These are phyloP conservation scores for Dorcus hopei DNA, from an alignment of 2,888 invertebrate genomes.

Conservation along the genomic window DNA sequence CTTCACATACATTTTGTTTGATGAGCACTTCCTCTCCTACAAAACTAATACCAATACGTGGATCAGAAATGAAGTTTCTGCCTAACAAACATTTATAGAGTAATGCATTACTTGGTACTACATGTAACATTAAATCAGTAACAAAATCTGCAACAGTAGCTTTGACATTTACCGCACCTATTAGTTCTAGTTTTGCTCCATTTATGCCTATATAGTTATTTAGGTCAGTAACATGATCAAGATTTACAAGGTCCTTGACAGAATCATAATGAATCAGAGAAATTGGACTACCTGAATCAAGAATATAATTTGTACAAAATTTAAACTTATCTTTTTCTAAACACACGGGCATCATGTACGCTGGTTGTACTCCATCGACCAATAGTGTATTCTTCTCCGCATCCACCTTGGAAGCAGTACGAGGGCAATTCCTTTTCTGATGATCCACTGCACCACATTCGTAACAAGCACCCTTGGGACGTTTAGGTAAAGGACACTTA, in stretches of 20 bases:
- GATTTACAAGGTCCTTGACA: neutral
- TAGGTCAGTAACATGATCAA: no score
- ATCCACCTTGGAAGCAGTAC: no score
- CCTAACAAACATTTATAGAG: constrained; percentile 4
- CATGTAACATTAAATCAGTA: neutral
- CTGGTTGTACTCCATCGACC: neutral
- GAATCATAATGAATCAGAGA: neutral
- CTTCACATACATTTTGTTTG: neutral
- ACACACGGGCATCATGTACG: neutral
- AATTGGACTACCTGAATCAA: constrained; percentile 2
- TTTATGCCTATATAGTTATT: no score
- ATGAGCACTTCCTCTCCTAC: neutral
- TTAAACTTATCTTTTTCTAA: neutral
- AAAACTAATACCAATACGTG: neutral
- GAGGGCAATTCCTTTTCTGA: neutral
- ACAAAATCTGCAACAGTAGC: neutral
- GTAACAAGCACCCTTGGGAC: neutral
- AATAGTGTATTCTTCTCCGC: no score
- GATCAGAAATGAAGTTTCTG: neutral
- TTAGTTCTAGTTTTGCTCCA: no score
- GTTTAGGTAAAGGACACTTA: neutral
- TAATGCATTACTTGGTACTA: neutral
- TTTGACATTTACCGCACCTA: no score
- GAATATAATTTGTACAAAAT: neutral
- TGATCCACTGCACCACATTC: neutral